Conservation (phyloP, 2,888 invertebrate genomes). For the Polia nebulosa region DNA sequence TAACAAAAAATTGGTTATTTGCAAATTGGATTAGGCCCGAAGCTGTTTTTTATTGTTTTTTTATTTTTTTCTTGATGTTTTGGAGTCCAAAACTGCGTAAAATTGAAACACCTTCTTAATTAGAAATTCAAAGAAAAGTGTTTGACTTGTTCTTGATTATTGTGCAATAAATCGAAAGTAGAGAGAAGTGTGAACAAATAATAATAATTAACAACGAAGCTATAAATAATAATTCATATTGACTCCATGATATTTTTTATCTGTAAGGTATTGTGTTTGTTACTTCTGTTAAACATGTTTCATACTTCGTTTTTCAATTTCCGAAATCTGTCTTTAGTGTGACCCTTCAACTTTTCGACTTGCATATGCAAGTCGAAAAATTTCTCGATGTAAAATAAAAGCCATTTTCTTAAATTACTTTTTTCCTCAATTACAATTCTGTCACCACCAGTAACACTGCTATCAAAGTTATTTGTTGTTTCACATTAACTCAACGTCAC, state of each 20-base stretch:
- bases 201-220: background rate
- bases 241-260: background rate
- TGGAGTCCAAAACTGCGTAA: background rate
- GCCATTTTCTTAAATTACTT: background rate
- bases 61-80: conserved; percentile 27
- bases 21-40: conserved; percentile 32
- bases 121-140: conserved; percentile 7
- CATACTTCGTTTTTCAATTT: too few species aligned
- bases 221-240: background rate
- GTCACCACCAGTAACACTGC: conserved; percentile 68
- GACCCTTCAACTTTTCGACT: too few species aligned
- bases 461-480: conserved; percentile 84
- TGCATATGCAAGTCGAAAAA: too few species aligned
- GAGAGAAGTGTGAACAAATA: background rate
- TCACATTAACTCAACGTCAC: conserved; percentile 83
- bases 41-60: conserved; percentile 34
- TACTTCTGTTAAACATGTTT: too few species aligned
- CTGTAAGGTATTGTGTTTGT: background rate
- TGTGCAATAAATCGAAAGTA: conserved; percentile 17
- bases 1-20: conserved; percentile 38
- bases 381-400: too few species aligned
- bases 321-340: background rate
- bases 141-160: conserved; percentile 4
- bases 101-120: background rate
- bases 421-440: conserved; percentile 34